Conservation (phyloP, 2,888 invertebrate species). For the Amblyteles armatorius region DNA sequence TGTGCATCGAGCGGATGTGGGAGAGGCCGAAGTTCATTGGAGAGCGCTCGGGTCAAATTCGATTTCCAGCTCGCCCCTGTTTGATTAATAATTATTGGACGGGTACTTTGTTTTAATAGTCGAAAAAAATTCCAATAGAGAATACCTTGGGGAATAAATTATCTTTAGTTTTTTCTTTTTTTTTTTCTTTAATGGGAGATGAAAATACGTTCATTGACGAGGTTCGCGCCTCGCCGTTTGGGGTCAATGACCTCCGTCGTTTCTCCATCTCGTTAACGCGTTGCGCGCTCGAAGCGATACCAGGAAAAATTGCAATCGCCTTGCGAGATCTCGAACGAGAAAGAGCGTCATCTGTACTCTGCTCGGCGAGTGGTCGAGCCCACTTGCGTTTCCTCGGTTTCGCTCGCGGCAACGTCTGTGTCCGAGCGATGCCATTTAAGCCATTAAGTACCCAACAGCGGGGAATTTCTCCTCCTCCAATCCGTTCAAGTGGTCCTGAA, state of each 20-base stretch:
- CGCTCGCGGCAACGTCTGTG: constrained; percentile 32
- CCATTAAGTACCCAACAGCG: constrained; percentile 46
- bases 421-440: constrained; percentile 42
- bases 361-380: background rate
- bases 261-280: background rate
- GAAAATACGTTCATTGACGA: constrained; percentile 20
- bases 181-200: too few species aligned
- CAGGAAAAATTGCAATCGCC: constrained; percentile 23
- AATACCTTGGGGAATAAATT: background rate
- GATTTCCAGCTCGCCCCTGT: background rate
- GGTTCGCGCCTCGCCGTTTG: background rate
- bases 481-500: constrained; percentile 61
- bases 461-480: constrained; percentile 48
- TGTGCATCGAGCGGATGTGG: background rate
- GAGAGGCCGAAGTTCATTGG: background rate
- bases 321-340: constrained; percentile 25
- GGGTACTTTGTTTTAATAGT: background rate
- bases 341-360: constrained; percentile 5
- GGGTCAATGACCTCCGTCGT: constrained; percentile 11
- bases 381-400: constrained; percentile 18
- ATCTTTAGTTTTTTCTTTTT: background rate
- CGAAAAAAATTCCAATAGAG: background rate
- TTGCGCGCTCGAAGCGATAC: background rate
- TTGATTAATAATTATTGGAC: background rate
- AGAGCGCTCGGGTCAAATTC: background rate